These are phyloP conservation scores for Ceraclea dissimilis DNA, from an alignment of 2,888 invertebrate species.

Conservation along the genomic window DNA sequence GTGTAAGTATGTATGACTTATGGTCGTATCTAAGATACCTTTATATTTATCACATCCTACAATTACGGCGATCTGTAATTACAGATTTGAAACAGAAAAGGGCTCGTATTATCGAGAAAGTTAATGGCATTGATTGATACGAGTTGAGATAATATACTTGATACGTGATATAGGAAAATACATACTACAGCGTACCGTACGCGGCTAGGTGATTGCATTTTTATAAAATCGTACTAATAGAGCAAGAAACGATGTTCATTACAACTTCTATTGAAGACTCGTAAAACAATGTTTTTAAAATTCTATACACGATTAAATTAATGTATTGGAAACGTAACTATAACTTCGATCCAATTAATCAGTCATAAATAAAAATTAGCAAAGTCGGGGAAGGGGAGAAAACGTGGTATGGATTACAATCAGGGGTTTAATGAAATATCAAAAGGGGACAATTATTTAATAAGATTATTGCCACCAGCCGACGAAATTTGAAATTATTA, in stretches of 20 bases:
- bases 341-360: too few species aligned
- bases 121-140: not conserved
- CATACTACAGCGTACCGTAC: too few species aligned
- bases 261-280: too few species aligned
- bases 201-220: too few species aligned
- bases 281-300: too few species aligned
- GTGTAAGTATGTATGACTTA: not conserved
- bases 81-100: not conserved
- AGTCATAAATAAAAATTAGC: too few species aligned
- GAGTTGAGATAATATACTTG: not conserved
- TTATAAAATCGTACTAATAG: too few species aligned
- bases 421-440: not conserved
- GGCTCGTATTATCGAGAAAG: not conserved
- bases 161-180: not conserved
- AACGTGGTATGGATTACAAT: slow-evolving; percentile 1
- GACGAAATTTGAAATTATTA: not conserved
- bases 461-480: not conserved
- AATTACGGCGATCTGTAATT: not conserved
- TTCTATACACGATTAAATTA: too few species aligned
- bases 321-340: too few species aligned
- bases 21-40: not conserved
- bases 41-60: not conserved
- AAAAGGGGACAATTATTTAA: not conserved
- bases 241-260: too few species aligned
- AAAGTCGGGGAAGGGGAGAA: too few species aligned